Evolutionary conservation across 1,140 invertebrate species (phyloP).

Genomic region (Drosophila lini): DNA sequence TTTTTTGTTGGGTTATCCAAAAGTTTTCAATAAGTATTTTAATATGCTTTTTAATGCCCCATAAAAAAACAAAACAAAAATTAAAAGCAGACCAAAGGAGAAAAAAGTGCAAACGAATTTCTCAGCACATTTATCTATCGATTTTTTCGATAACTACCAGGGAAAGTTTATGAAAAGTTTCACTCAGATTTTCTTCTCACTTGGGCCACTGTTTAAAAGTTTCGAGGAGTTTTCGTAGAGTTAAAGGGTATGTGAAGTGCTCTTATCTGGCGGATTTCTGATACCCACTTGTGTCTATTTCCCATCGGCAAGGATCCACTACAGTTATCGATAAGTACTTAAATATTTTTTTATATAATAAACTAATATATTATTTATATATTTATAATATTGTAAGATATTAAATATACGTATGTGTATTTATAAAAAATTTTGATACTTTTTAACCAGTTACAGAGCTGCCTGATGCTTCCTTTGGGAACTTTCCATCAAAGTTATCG

Average conservation of each 20-base stretch:
- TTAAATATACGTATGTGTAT: neutral
- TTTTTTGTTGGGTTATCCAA: conserved; percentile 29
- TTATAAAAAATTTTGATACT: neutral
- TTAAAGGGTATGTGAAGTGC: conserved; percentile 16
- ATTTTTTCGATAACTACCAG: conserved; percentile 23
- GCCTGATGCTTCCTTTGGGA: neutral
- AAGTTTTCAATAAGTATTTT: conserved; percentile 79
- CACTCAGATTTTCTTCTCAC: conserved; percentile 1
- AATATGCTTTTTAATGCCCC: conserved; percentile 67
- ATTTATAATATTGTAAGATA: too few species aligned
- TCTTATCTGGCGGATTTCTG: conserved; percentile 17
- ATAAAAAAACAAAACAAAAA: conserved; percentile 15
- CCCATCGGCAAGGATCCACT: neutral
- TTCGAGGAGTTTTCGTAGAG: conserved; percentile 5
- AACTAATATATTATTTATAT: neutral
- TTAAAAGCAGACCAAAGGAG: conserved; percentile 14
- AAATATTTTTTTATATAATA: neutral
- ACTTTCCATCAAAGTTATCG: conserved; percentile 19
- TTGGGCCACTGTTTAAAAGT: conserved; percentile 16
- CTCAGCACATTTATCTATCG: conserved; percentile 39
- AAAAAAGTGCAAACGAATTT: conserved; percentile 13
- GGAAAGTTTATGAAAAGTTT: conserved; percentile 40
- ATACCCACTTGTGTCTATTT: conserved; percentile 7
- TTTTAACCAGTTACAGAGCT: neutral
- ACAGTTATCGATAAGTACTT: conserved; percentile 13